phyloP scores from a whole-genome alignment of 2,113 vertebrate species.

The Saguinus imperator region DNA sequence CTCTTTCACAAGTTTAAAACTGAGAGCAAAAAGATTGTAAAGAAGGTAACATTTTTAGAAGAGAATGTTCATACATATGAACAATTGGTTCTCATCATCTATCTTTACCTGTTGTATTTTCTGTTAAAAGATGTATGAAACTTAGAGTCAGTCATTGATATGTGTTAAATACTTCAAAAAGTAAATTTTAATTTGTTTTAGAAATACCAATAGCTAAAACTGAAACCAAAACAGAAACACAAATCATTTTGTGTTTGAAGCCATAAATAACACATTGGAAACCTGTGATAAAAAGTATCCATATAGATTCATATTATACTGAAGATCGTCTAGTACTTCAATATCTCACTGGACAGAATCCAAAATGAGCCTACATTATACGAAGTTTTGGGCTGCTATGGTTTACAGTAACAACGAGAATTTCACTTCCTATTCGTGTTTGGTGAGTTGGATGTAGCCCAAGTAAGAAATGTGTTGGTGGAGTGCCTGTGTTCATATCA shows the following conservation, averaged over 20 bases:
- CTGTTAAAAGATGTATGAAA: neutral
- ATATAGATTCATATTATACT: neutral
- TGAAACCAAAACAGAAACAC: neutral
- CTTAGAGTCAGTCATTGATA: neutral
- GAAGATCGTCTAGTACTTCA: neutral
- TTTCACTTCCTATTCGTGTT: constrained; percentile 25
- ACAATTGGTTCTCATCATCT: too few species aligned
- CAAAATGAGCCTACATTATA: neutral
- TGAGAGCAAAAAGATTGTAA: neutral
- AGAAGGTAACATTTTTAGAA: neutral
- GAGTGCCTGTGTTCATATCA: constrained; percentile 21
- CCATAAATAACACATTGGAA: neutral
- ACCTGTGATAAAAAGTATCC: neutral
- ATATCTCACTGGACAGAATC: neutral
- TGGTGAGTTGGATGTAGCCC: constrained; percentile 9
- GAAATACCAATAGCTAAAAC: neutral
- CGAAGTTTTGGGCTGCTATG: neutral
- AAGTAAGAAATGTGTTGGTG: constrained; percentile 20
- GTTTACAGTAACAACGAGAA: neutral
- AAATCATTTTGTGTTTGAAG: neutral
- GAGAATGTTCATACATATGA: too few species aligned
- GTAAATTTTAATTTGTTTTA: neutral
- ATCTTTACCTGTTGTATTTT: too few species aligned
- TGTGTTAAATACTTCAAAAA: neutral
- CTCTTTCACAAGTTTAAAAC: constrained; percentile 6